phyloP scores from a whole-genome alignment of 2,113 vertebrate species.

The Rhegmatorhina hoffmannsi region DNA sequence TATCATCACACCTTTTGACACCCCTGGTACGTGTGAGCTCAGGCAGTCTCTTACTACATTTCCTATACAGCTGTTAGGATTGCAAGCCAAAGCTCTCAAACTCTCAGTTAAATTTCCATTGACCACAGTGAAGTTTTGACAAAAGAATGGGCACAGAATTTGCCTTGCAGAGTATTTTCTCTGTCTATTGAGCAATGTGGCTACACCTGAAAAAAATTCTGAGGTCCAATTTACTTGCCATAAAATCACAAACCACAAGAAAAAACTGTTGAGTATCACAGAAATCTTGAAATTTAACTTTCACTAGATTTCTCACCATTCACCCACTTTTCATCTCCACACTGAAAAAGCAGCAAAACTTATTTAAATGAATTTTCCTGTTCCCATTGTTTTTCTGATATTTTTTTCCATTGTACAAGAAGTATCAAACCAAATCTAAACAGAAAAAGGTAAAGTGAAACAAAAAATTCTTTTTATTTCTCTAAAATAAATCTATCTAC shows the following conservation, averaged over 20 bases:
- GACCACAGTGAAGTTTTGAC: not conserved
- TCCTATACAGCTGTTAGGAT: not conserved
- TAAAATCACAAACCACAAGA: not conserved
- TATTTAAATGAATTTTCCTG: not conserved
- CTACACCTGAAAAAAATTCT: not conserved
- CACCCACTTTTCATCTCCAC: not conserved
- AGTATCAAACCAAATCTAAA: not conserved
- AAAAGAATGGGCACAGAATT: not conserved
- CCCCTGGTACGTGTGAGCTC: not conserved
- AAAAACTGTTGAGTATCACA: not conserved
- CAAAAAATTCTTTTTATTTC: not conserved
- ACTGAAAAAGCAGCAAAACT: not conserved
- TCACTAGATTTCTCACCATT: not conserved
- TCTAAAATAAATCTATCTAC: not conserved
- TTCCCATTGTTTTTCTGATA: not conserved
- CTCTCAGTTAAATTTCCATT: not conserved
- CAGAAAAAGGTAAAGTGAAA: not conserved
- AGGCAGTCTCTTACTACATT: not conserved
- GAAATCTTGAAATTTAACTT: not conserved
- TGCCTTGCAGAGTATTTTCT: not conserved
- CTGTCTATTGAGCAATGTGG: not conserved
- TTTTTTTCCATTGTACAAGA: not conserved
- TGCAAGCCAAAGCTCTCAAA: not conserved
- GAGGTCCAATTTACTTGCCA: not conserved
- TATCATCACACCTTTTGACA: not conserved